A percentile compares a stretch with the other conserved stretches of the same genome.
Evolutionary conservation across 2,888 invertebrate genomes (phyloP).

Genomic region (Homarus gammarus): DNA sequence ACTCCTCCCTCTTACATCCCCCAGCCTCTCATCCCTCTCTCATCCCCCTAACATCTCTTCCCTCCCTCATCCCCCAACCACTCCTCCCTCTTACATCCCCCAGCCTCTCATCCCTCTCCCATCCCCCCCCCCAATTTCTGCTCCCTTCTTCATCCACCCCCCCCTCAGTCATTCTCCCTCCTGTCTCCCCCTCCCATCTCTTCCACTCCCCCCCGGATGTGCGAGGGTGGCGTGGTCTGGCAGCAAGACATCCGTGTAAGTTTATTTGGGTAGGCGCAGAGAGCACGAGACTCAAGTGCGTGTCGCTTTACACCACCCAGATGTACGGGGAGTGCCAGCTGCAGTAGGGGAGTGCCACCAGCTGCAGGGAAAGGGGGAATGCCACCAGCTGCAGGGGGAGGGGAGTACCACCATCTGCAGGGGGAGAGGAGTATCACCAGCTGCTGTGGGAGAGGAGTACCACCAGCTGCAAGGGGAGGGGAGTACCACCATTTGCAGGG

Average conservation of each 20-base stretch:
- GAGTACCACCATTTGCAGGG: too few relatives aligned
- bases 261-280: conserved; percentile 35
- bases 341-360: neutral
- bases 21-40: neutral
- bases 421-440: neutral
- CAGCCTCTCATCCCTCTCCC: neutral
- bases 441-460: neutral
- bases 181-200: neutral
- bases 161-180: neutral
- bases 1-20: neutral
- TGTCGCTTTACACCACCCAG: conserved; percentile 35
- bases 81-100: neutral
- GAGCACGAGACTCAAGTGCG: conserved; percentile 40
- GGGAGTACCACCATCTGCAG: neutral
- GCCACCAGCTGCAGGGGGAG: neutral
- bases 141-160: neutral
- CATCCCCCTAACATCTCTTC: neutral
- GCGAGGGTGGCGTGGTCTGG: conserved; percentile 7
- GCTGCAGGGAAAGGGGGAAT: neutral
- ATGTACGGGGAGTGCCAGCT: conserved; percentile 2
- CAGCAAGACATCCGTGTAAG: conserved; percentile 23
- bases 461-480: neutral
- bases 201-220: neutral
- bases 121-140: neutral
- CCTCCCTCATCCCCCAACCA: neutral